Evolutionary conservation across 2,888 invertebrate species (phyloP), one percentile per base, ranked within the genome.

Genomic region (Eupithecia vulgata): DNA sequence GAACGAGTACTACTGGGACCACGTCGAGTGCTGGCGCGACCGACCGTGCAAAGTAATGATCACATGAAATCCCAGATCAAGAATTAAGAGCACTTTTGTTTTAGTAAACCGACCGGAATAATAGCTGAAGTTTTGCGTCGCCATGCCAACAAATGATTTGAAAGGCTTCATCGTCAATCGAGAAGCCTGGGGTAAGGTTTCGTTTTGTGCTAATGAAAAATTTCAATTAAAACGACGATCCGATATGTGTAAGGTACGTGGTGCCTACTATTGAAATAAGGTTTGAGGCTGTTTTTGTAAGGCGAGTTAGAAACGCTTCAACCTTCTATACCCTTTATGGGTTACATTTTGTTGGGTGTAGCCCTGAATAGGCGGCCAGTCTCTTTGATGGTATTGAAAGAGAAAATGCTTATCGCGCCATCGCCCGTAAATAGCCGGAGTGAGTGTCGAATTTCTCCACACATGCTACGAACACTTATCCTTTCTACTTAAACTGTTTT

Each of bases 351-450:
- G 90, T 89, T 85, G 87, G 85, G 85, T 82, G 84, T 83, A 87
- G 86, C 83, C 79, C 80, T 92, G 92, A 92, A 92, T 92, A 90
- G 91, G 85, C 88, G 91, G 88, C 88, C 90, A 91, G 92, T 91
- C 89, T 89, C 91, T 93, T 91, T 91, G 91, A 92, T 90, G 88
- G 90, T 90, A 91, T 92, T 92, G 93, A 93, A 92, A 91, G 90
- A 90, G 92, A 91, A 91, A 93, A 92, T 91, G 90, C 91, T 91
- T 93, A 93, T 92, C 92, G 92, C 89, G 87, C 91, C 90, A 91
- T 92, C 91, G 90, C 88, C 87, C 88, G 90, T 91, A 92, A 92
- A 92, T 91, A 92, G 90, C 88, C 84, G 88, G 62, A 91, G 88
- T 89, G 90, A 88, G 91, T 91, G 91, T 91, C 89, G 91, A 91